A percentile compares a stretch with the other conserved stretches of the same genome.
These are phyloP conservation scores for human DNA, from an alignment of 2,113 vertebrate genomes.

Conservation along the genomic window DNA sequence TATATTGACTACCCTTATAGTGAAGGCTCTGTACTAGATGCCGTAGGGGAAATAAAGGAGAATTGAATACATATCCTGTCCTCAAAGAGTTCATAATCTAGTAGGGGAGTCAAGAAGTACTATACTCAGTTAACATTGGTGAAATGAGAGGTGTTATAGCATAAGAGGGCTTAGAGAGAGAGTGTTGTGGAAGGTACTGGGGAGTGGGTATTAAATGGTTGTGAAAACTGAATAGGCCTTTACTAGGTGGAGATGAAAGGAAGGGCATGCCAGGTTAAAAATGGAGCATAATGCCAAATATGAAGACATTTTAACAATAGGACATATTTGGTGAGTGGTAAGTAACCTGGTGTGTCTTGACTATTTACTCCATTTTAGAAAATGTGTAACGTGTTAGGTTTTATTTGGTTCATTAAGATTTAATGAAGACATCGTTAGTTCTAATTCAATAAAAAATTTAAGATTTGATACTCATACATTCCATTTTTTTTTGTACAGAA, in stretches of 20 bases:
- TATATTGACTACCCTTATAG: not conserved
- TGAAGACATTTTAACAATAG: conserved; percentile 24
- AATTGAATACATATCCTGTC: conserved; percentile 11
- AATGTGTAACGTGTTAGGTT: not conserved
- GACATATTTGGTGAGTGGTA: not conserved
- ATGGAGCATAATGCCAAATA: not conserved
- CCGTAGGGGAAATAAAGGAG: not conserved
- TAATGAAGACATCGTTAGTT: conserved; percentile 28
- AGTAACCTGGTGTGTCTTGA: not conserved
- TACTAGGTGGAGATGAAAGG: not conserved
- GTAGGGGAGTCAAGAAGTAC: not conserved
- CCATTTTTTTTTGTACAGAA: not conserved
- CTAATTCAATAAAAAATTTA: conserved; percentile 39
- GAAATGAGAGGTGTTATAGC: not conserved
- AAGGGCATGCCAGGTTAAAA: not conserved
- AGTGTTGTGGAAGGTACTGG: not conserved
- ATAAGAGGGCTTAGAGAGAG: not conserved
- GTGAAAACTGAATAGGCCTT: not conserved
- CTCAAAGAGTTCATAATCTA: conserved; percentile 14
- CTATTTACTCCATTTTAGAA: conserved; percentile 15
- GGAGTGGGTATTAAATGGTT: not conserved
- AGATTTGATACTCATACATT: conserved; percentile 51
- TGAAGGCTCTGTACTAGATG: not conserved
- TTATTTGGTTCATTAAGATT: conserved; percentile 33
- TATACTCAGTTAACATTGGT: not conserved